Evolutionary conservation across 1,140 invertebrate species (phyloP), one percentile per base, ranked within the genome.

Genomic region (Lucilia sericata): DNA sequence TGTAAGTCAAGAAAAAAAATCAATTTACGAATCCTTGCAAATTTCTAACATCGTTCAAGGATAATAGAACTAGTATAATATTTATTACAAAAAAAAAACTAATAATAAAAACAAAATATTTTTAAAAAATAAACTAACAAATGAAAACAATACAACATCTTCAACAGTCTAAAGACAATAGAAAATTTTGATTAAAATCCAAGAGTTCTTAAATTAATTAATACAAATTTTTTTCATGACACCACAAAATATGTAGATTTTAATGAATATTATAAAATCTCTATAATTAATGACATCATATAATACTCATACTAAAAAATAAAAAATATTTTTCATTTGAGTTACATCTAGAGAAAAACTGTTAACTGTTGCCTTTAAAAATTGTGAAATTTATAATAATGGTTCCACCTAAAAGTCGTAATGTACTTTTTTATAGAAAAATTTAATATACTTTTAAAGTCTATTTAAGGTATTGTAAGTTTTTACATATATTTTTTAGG

Each of bases 11-110:
- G 12, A 17, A 49, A 80, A 80, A 80, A 80, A 80, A 80, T 80
- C 76, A 80, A 80, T 80, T 10, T 80, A 80, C 42, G 17, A 21
- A 25, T 51, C 76, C n/a, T 49, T 80, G 76, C 76, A 51, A 80
- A 80, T 49, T 21, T 21, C 3, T 49, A 80, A 80, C 76, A 21
- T 80, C 76, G n/a, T 80, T 51, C 76, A 80, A 80, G 76, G 76
- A 80, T 80, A 80, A 80, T 21, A 49, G 47, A 51, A n/a, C 21
- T 42, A 51, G 51, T 51, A 19, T 17, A 51, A 49, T 47, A 2
- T 42, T 60, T 60, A 60, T 7, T n/a, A n/a, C 55, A 60, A 34
- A 36, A 34, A 75, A 34, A 42, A 4, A 42, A 76, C 25, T 30
- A 30, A 30, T 30, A 30, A 42, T 36, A 78, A 78, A n/a, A 60